A percentile compares a stretch with the other conserved stretches of the same genome.
Evolutionary conservation across 2,113 vertebrate species (phyloP).

Genomic region (Alouatta palliata): DNA sequence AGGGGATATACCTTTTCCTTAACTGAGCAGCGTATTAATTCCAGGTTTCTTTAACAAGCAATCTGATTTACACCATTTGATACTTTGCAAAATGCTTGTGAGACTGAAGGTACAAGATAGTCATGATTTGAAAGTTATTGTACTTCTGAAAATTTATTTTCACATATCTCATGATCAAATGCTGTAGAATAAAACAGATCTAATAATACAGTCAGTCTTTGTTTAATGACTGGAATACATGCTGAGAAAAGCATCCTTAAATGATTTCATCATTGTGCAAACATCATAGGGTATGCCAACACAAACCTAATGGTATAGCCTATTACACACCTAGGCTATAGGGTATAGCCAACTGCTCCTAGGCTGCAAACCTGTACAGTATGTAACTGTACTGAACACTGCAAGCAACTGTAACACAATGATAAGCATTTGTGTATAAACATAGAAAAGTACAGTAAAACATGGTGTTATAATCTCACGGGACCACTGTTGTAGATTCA

Average conservation of each 20-base stretch:
- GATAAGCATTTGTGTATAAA: background rate
- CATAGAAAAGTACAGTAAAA: background rate
- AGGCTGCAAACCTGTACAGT: background rate
- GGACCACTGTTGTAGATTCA: background rate
- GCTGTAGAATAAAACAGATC: background rate
- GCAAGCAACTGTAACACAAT: background rate
- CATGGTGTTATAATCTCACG: background rate
- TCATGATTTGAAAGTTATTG: background rate
- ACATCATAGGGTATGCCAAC: background rate
- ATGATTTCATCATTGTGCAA: background rate
- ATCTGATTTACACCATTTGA: background rate
- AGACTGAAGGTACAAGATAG: background rate
- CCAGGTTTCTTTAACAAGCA: background rate
- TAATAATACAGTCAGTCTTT: background rate
- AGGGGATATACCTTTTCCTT: background rate
- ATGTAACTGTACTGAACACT: background rate
- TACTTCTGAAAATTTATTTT: constrained; percentile 26
- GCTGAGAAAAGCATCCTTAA: background rate
- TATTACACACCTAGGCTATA: background rate
- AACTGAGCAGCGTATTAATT: background rate
- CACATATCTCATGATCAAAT: background rate
- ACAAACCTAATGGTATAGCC: background rate
- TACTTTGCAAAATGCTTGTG: background rate
- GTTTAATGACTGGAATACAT: background rate
- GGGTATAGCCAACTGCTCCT: background rate